phyloP scores from a whole-genome alignment of 2,888 invertebrate genomes.

The Drosophila parthenogenetica region DNA sequence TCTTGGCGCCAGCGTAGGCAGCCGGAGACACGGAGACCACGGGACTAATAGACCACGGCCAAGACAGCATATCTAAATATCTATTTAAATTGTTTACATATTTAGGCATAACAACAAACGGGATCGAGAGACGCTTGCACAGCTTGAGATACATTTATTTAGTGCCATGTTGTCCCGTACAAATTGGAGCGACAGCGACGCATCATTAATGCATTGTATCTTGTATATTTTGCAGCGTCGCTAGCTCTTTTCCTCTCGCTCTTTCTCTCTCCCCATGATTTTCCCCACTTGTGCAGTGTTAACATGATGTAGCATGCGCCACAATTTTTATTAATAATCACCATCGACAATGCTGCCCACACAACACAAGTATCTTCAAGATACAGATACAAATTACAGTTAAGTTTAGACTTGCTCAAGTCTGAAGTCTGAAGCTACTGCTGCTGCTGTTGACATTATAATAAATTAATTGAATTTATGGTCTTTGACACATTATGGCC shows the following conservation, averaged over 20 bases:
- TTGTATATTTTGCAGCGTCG: slow-evolving; percentile 42
- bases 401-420: too few species aligned
- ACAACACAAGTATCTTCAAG: slow-evolving; percentile 26
- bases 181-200: slow-evolving; percentile 68
- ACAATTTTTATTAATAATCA: slow-evolving; percentile 67
- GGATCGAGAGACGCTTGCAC: slow-evolving; percentile 53
- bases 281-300: slow-evolving; percentile 50
- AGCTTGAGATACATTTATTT: slow-evolving; percentile 78
- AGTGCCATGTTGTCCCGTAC: slow-evolving; percentile 70
- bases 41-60: slow-evolving; percentile 12
- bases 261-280: neutral
- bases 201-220: slow-evolving; percentile 62
- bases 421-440: neutral
- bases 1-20: slow-evolving; percentile 82
- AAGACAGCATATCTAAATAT: slow-evolving; percentile 78
- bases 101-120: slow-evolving; percentile 46
- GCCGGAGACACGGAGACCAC: slow-evolving; percentile 33
- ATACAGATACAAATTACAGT: slow-evolving; percentile 30
- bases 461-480: slow-evolving; percentile 83
- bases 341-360: slow-evolving; percentile 31
- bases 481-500: slow-evolving; percentile 81
- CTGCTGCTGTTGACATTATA: slow-evolving; percentile 68
- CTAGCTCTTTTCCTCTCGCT: slow-evolving; percentile 1
- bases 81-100: slow-evolving; percentile 80
- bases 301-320: slow-evolving; percentile 73